Conservation (phyloP, 1,140 invertebrate genomes). For the Dermatophagoides farinae region DNA sequence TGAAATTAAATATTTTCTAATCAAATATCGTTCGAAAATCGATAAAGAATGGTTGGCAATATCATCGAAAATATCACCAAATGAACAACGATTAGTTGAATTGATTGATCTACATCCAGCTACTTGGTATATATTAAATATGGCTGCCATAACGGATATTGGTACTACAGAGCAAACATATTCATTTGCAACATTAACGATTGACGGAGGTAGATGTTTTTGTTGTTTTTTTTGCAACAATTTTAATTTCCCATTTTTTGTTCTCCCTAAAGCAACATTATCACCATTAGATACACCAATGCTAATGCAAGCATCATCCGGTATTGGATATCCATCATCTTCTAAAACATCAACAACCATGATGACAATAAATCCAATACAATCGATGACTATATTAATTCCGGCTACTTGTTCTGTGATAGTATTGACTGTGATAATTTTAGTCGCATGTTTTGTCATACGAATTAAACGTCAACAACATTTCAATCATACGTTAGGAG, state of each 20-base stretch:
- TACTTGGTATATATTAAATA: constrained; percentile 59
- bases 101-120: constrained; percentile 48
- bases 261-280: constrained; percentile 12
- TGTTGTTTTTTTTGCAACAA: background rate
- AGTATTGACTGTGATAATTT: constrained; percentile 18
- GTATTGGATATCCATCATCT: background rate
- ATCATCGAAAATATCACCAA: constrained; percentile 68
- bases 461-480: constrained; percentile 7
- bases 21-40: constrained; percentile 58
- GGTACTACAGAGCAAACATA: constrained; percentile 68
- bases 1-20: constrained; percentile 82
- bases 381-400: constrained; percentile 17
- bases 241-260: background rate
- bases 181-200: constrained; percentile 42
- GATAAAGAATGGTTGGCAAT: constrained; percentile 69
- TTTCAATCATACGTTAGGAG: too few relatives aligned
- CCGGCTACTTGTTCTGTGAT: constrained; percentile 18
- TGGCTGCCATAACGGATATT: constrained; percentile 77
- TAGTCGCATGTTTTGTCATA: constrained; percentile 19
- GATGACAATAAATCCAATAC: background rate
- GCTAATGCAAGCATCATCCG: too few relatives aligned
- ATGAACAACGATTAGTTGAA: constrained; percentile 25
- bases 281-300: constrained; percentile 15
- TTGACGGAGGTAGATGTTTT: constrained; percentile 27
- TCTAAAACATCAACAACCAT: background rate